Evolutionary conservation across 2,888 invertebrate genomes (phyloP), one percentile per base, ranked within the genome.

Genomic region (Torymus auratus): DNA sequence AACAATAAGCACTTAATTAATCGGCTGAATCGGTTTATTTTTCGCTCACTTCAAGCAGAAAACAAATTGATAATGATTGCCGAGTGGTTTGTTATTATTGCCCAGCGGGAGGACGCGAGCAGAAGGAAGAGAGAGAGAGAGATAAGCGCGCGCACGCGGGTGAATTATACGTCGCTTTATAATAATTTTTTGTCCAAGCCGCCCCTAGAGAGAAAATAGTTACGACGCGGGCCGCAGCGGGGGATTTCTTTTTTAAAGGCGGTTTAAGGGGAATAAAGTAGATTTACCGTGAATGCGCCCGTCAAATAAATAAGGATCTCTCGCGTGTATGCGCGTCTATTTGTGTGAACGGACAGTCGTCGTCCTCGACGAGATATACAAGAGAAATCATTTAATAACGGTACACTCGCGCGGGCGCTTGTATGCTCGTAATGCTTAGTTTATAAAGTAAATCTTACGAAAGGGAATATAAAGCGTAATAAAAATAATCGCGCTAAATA

Each of bases 221-320:
- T 52, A 23, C 20, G 41, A 28, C 50, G 10, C 0, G 3, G n/a
- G n/a, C 2, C 17, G 28, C 4, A 53, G 20, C n/a, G 56, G 41
- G 14, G 56, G 55, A 52, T 50, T 78, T 28, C 52, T 53, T 61
- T 65, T 60, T 72, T 53, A 60, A 28, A 28, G 13, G 50, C 52
- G 52, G 52, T 75, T 79, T 72, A 72, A 55, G 71, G 68, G 70
- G 61, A 68, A 76, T 80, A 76, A 80, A 68, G 62, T 65, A 62
- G 67, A 72, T 58, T 67, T 67, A 76, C 41, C 70, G 55, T 76
- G 67, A 76, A 58, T 77, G 67, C 15, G 5, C 50, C 23, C 53
- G 55, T 70, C 53, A 74, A 69, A 82, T 71, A 78, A 81, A 74
- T 71, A 67, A 71, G 60, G 71, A 82, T 70, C 78, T 77, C 15